Base-by-base conservation (phyloP, 1,140 invertebrate genomes). In the Nymphalis io region DNA sequence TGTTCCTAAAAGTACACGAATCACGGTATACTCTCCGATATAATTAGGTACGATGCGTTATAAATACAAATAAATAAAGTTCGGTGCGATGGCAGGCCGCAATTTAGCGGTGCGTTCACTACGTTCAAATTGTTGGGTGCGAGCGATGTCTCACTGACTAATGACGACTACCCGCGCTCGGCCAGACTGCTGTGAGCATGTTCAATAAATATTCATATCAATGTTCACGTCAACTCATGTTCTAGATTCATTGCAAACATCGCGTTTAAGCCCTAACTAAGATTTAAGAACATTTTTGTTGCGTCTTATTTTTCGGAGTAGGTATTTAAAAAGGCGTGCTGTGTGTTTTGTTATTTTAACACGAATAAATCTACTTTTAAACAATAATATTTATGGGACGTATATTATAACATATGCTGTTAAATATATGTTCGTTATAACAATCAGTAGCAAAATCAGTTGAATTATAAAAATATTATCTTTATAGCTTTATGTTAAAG, bases 41-140 rank as follows among this genome's bases (percentile, higher is more conserved):
- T 88, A 90, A 90, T 90, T 90, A 90, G 87, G 75, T 74, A 80
- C 79, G 84, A 87, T 82, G 80, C 78, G 82, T 83, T 83, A 87
- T 85, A 88, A 89, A 88, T 86, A 90, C 82, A 86, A 88, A 89
- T 90, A 90, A 90, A 89, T 90, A 90, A 89, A 88, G 79, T 82
- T 73, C 81, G 72, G 79, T 82, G 80, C 76, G 83, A 82, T 90
- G 88, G 85, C 88, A 89, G 82, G 63, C 82, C 60, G 82, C 86
- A 90, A 89, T 89, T 87, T 88, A 84, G 72, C 66, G 76, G 70
- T 75, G 82, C 76, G 82, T 75, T 70, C 70, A 75, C 72, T 71
- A 78, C 44, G 74, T 55, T 84, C 80, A 89, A 90, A 90, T 89
- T 90, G 80, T 85, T 67, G 77, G 87, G 74, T 88, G 75, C 68